Conservation (phyloP, 2,888 invertebrate species). For the Panopea generosa region DNA sequence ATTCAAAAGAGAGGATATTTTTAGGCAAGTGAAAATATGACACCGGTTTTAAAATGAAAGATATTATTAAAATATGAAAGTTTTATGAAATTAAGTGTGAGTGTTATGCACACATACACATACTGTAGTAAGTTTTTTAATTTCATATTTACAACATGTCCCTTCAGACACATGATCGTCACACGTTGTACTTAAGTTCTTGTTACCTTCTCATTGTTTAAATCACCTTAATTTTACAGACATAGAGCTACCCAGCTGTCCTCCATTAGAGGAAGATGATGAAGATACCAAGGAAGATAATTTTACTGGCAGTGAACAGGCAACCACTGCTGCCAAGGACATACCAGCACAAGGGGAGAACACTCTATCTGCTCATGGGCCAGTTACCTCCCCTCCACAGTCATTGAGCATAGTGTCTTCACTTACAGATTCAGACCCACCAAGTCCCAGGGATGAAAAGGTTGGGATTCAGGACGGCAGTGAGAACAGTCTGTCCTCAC, state of each 20-base stretch:
- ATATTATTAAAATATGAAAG: too few relatives aligned
- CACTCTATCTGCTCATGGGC: slow-evolving; percentile 10
- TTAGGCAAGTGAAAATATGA: too few relatives aligned
- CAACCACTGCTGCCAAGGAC: slow-evolving; percentile 33
- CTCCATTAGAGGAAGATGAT: slow-evolving; percentile 13
- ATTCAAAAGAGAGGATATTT: too few relatives aligned
- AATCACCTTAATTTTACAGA: slow-evolving; percentile 60
- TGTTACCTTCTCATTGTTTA: too few relatives aligned
- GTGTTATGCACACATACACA: too few relatives aligned
- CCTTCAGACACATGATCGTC: too few relatives aligned
- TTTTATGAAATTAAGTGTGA: too few relatives aligned
- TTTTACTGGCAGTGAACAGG: background rate
- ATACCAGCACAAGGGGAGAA: slow-evolving; percentile 38
- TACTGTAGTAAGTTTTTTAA: too few relatives aligned
- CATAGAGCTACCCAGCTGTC: slow-evolving; percentile 66
- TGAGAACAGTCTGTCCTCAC: background rate
- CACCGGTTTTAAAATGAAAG: too few relatives aligned
- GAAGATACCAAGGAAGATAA: slow-evolving; percentile 8
- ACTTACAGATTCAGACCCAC: slow-evolving; percentile 61
- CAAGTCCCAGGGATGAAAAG: slow-evolving; percentile 37
- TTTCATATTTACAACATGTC: too few relatives aligned
- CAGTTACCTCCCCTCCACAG: slow-evolving; percentile 44
- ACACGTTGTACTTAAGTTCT: too few relatives aligned
- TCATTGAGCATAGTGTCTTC: slow-evolving; percentile 51
- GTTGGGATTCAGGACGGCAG: background rate